Conservation (phyloP, 2,797 vertebrate species). For the Molothrus ater region DNA sequence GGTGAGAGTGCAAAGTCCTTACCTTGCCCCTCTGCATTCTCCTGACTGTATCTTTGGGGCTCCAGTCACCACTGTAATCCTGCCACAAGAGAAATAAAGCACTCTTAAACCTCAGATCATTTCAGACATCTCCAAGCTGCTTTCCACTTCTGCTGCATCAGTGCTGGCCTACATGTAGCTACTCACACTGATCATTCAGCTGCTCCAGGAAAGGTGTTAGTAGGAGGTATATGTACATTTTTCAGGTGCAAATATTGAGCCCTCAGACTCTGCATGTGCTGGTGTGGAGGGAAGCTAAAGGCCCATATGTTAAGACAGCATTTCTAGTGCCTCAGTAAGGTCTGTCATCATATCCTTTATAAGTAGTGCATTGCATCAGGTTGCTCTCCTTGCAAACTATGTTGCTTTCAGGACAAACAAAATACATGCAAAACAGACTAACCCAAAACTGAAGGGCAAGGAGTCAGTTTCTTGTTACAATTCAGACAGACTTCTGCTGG, state of each 20-base stretch:
- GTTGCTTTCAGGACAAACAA: not conserved
- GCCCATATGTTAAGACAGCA: not conserved
- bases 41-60: constrained; percentile 84
- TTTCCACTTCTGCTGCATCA: not conserved
- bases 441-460: not conserved
- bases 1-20: not conserved
- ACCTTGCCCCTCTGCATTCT: constrained; percentile 93
- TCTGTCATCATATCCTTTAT: not conserved
- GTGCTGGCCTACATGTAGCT: not conserved
- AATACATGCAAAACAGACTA: not conserved
- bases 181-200: not conserved
- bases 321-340: not conserved
- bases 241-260: not conserved
- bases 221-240: not conserved
- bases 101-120: not conserved
- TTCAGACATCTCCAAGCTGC: not conserved
- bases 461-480: not conserved
- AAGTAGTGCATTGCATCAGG: not conserved
- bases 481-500: not conserved
- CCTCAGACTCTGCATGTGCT: not conserved
- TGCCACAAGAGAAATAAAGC: constrained; percentile 64
- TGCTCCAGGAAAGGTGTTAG: not conserved
- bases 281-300: not conserved
- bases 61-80: constrained; percentile 90
- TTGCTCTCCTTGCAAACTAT: not conserved